These are phyloP conservation scores for Bolinopsis microptera DNA, from an alignment of 37 sponge, comb jelly and placozoan species.

Conservation along the genomic window DNA sequence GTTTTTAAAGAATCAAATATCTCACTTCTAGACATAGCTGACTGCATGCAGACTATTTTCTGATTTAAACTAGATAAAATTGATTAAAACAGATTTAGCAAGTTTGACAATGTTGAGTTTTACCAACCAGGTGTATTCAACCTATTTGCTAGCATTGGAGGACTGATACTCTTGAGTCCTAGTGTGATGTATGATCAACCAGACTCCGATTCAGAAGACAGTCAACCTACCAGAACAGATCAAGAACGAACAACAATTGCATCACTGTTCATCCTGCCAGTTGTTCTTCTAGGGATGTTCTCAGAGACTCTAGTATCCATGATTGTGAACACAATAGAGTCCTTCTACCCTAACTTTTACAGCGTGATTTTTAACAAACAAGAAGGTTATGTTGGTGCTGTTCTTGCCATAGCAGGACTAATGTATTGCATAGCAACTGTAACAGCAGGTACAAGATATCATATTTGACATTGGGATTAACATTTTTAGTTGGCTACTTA, in stretches of 20 bases:
- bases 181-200: background rate
- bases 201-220: background rate
- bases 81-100: too few relatives aligned
- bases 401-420: slow-evolving; percentile 13
- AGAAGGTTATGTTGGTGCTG: slow-evolving; percentile 50
- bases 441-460: slow-evolving; percentile 14
- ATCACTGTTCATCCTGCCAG: slow-evolving; percentile 26
- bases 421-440: slow-evolving; percentile 27
- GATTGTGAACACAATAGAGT: slow-evolving; percentile 57
- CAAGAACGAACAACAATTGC: background rate
- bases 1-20: too few relatives aligned
- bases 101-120: too few relatives aligned
- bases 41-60: too few relatives aligned
- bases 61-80: too few relatives aligned
- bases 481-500: too few relatives aligned
- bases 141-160: background rate
- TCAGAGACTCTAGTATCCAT: slow-evolving; percentile 42
- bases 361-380: background rate
- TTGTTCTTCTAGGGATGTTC: slow-evolving; percentile 15
- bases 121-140: slow-evolving; percentile 16
- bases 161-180: background rate
- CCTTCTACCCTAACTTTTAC: slow-evolving; percentile 36
- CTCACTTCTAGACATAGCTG: too few relatives aligned
- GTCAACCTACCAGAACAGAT: background rate
- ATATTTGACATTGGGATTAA: too few relatives aligned